Evolutionary conservation across 2,888 invertebrate species (phyloP).

Genomic region (Miltochrista miniata): DNA sequence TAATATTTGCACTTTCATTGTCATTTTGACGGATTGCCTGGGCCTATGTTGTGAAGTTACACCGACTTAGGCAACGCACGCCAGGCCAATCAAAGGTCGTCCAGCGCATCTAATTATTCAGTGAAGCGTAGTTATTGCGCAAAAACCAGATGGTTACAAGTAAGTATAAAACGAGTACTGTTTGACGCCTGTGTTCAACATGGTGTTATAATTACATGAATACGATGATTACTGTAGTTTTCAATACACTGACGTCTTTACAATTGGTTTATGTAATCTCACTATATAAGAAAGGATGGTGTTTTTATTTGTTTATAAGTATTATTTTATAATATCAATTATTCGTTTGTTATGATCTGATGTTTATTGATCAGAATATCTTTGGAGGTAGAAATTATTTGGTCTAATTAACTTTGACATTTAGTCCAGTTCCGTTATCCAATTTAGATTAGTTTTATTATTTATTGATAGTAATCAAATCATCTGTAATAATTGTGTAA

Average conservation of each 20-base stretch:
- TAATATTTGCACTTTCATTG: slow-evolving; percentile 38
- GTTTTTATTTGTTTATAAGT: neutral
- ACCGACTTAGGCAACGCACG: slow-evolving; percentile 30
- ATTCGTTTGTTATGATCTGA: neutral
- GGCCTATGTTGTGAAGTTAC: slow-evolving; percentile 35
- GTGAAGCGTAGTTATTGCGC: slow-evolving; percentile 51
- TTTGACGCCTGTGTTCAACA: slow-evolving; percentile 31
- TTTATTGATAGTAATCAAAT: slow-evolving; percentile 20
- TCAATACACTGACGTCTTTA: slow-evolving; percentile 5
- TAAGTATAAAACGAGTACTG: slow-evolving; percentile 30
- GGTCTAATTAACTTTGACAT: slow-evolving; percentile 10
- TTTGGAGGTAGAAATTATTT: neutral
- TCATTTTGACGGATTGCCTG: slow-evolving; percentile 42
- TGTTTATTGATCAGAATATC: neutral
- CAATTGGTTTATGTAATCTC: slow-evolving; percentile 19
- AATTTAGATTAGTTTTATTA: slow-evolving; percentile 8
- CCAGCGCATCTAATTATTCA: slow-evolving; percentile 65
- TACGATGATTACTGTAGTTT: slow-evolving; percentile 12
- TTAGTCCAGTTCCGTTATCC: slow-evolving; percentile 6
- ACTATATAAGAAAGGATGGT: slow-evolving; percentile 13
- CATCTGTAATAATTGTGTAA: slow-evolving; percentile 15
- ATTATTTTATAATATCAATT: neutral
- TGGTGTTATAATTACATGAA: slow-evolving; percentile 34
- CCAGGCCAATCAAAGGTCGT: slow-evolving; percentile 49
- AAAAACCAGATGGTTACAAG: slow-evolving; percentile 47